phyloP scores from a whole-genome alignment of 1,140 invertebrate species.

The Aphelenchoides besseyi region DNA sequence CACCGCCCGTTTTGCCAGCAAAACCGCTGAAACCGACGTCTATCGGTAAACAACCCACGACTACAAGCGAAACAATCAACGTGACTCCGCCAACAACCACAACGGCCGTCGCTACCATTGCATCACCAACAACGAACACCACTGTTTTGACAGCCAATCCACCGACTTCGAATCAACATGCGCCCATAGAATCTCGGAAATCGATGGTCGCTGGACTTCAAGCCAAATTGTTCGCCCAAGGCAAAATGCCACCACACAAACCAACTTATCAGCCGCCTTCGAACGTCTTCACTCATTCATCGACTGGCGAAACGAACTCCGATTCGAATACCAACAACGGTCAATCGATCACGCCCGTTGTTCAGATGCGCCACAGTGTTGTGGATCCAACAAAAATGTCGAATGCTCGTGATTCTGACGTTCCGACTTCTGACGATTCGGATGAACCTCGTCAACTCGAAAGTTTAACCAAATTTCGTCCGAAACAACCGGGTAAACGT shows the following conservation, averaged over 20 bases:
- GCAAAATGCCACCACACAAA: slow-evolving; percentile 31
- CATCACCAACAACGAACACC: neutral
- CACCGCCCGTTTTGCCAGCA: slow-evolving; percentile 32
- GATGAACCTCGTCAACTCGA: slow-evolving; percentile 13
- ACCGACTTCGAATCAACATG: slow-evolving; percentile 13
- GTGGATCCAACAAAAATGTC: slow-evolving; percentile 8
- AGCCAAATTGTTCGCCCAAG: slow-evolving; percentile 34
- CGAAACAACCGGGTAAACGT: slow-evolving; percentile 40
- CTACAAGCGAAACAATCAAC: neutral
- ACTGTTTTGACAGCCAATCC: neutral
- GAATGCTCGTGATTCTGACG: slow-evolving; percentile 14
- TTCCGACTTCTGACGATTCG: slow-evolving; percentile 3
- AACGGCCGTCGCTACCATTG: neutral
- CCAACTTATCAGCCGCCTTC: slow-evolving; percentile 8
- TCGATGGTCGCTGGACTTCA: slow-evolving; percentile 43
- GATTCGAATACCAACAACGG: neutral
- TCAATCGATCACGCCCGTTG: neutral
- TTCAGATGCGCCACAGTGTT: slow-evolving; percentile 22
- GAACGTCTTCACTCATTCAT: slow-evolving; percentile 11
- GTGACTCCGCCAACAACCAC: neutral
- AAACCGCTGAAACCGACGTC: slow-evolving; percentile 27
- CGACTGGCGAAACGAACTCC: neutral
- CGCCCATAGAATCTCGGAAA: slow-evolving; percentile 37
- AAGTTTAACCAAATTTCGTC: slow-evolving; percentile 32
- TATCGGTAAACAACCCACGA: neutral